These are phyloP conservation scores for Erebia palarica DNA, from an alignment of 2,888 invertebrate genomes.

Conservation along the genomic window DNA sequence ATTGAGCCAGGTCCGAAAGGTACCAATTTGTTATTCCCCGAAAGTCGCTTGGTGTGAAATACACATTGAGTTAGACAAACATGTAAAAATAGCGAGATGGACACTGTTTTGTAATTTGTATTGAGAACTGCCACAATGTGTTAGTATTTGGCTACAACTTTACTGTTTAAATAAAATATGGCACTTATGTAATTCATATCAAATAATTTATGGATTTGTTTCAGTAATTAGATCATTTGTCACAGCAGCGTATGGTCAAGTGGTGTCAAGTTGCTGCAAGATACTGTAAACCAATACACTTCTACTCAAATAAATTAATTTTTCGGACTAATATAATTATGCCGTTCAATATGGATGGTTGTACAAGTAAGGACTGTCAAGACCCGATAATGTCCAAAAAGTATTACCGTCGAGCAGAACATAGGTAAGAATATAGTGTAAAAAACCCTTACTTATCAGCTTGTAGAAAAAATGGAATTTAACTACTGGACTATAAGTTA, in stretches of 20 bases:
- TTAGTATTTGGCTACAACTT: neutral
- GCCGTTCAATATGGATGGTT: constrained; percentile 51
- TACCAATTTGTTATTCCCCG: too few relatives aligned
- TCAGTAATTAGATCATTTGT: constrained; percentile 4
- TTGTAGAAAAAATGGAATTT: too few relatives aligned
- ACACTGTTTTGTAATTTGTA: too few relatives aligned
- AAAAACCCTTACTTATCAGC: too few relatives aligned
- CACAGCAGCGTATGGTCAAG: constrained; percentile 25
- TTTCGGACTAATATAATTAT: constrained; percentile 17
- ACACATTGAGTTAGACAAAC: too few relatives aligned
- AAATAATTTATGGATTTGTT: constrained; percentile 11
- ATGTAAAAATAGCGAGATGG: too few relatives aligned
- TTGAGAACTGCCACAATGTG: too few relatives aligned
- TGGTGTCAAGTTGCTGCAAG: constrained; percentile 10
- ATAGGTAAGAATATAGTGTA: constrained; percentile 59
- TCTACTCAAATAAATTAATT: constrained; percentile 4
- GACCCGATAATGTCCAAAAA: constrained; percentile 58
- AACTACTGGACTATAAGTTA: too few relatives aligned
- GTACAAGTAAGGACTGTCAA: constrained; percentile 53
- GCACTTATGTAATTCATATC: neutral
- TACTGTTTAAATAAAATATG: neutral
- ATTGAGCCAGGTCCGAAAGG: too few relatives aligned
- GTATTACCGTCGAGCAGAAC: constrained; percentile 72
- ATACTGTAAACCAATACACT: constrained; percentile 16
- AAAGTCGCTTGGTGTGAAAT: too few relatives aligned